Conservation (phyloP, 1,140 invertebrate species). For the Liolophura sinensis region DNA sequence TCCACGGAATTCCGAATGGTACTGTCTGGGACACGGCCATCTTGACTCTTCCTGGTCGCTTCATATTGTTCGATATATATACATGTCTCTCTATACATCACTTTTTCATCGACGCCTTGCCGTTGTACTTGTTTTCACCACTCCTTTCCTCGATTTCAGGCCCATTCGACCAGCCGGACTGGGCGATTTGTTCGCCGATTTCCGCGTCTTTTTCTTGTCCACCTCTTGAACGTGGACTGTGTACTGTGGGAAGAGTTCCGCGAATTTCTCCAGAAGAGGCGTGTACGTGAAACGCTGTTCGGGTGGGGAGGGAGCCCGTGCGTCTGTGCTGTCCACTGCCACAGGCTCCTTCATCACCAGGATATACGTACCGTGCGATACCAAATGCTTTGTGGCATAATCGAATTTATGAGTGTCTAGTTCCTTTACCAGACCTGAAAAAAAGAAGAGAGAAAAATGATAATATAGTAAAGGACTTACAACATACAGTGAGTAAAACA, state of each 20-base stretch:
- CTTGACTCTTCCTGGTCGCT: no score
- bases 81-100: no score
- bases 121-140: no score
- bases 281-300: constrained; percentile 33
- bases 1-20: no score
- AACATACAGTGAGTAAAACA: no score
- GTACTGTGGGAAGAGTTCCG: constrained; percentile 47
- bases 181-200: constrained; percentile 38
- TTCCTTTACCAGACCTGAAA: constrained; percentile 46
- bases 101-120: no score
- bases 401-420: constrained; percentile 43
- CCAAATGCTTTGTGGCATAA: constrained; percentile 42
- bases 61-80: no score
- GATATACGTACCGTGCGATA: constrained; percentile 44
- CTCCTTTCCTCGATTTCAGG: no score
- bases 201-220: constrained; percentile 29
- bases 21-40: no score
- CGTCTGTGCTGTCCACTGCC: constrained; percentile 19
- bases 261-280: constrained; percentile 39
- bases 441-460: neutral
- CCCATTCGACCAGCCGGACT: constrained; percentile 41
- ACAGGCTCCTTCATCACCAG: constrained; percentile 43
- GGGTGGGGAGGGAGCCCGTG: constrained; percentile 22
- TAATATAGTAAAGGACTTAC: no score
- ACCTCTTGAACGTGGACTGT: constrained; percentile 43